phyloP scores from a whole-genome alignment of 2,797 vertebrate genomes.

The Tadarida brasiliensis region DNA sequence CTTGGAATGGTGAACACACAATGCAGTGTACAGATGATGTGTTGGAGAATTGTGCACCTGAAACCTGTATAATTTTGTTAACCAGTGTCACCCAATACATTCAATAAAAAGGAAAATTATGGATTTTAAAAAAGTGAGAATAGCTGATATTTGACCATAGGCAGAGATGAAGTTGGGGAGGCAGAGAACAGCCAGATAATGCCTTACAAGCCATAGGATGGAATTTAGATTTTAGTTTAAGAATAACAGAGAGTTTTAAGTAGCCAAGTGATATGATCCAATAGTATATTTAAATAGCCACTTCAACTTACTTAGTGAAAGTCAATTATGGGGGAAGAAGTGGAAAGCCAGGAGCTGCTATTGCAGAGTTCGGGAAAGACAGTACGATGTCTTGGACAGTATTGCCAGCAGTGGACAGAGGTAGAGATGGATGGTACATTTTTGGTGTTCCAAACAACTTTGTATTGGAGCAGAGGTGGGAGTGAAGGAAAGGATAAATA shows the following conservation, averaged over 20 bases:
- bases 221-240: conserved; percentile 1
- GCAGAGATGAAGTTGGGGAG: neutral
- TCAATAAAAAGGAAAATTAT: neutral
- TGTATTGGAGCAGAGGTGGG: neutral
- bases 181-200: neutral
- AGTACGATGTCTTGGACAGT: neutral
- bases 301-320: neutral
- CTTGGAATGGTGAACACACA: neutral
- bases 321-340: neutral
- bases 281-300: neutral
- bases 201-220: neutral
- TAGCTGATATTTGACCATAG: neutral
- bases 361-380: neutral
- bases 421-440: neutral
- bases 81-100: neutral
- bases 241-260: neutral
- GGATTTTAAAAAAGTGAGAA: neutral
- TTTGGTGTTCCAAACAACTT: neutral
- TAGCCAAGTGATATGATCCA: neutral
- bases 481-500: neutral
- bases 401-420: neutral
- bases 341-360: neutral
- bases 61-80: neutral
- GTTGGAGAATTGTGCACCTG: neutral
- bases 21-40: neutral